These are phyloP conservation scores for Azorinus chamasolen DNA, from an alignment of 2,888 invertebrate genomes.

Conservation along the genomic window DNA sequence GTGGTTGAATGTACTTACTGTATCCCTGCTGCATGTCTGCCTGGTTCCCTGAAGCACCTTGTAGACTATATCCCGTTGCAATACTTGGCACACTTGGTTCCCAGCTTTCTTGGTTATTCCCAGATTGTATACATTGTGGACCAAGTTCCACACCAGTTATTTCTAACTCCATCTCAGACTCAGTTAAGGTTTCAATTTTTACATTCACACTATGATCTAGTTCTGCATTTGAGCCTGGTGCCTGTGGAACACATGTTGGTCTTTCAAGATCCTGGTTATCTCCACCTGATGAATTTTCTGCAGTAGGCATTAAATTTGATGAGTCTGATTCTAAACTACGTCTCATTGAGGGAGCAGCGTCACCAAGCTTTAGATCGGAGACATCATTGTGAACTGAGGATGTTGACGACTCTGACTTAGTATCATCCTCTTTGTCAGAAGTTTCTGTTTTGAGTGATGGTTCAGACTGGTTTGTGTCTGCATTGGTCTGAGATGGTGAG, in stretches of 20 bases:
- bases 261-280: constrained; percentile 2
- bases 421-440: constrained; percentile 3
- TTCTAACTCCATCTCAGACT: constrained; percentile 52
- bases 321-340: constrained; percentile 45
- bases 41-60: constrained; percentile 6
- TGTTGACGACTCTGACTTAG: constrained; percentile 7
- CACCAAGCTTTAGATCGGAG: constrained; percentile 16
- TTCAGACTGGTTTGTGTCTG: neutral
- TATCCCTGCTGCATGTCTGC: constrained; percentile 14
- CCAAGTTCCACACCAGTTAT: constrained; percentile 58
- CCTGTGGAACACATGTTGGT: neutral
- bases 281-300: neutral
- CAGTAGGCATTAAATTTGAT: constrained; percentile 17
- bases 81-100: neutral
- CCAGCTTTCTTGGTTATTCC: constrained; percentile 8
- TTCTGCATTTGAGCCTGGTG: neutral
- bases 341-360: constrained; percentile 25
- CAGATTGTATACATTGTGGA: neutral
- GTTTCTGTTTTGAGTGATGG: no score
- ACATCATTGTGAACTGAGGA: constrained; percentile 5
- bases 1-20: constrained; percentile 7
- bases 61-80: neutral
- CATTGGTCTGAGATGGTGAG: constrained; percentile 14
- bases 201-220: constrained; percentile 13
- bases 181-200: constrained; percentile 40